Evolutionary conservation across 2,888 invertebrate species (phyloP).

Genomic region (Maniola hyperantus): DNA sequence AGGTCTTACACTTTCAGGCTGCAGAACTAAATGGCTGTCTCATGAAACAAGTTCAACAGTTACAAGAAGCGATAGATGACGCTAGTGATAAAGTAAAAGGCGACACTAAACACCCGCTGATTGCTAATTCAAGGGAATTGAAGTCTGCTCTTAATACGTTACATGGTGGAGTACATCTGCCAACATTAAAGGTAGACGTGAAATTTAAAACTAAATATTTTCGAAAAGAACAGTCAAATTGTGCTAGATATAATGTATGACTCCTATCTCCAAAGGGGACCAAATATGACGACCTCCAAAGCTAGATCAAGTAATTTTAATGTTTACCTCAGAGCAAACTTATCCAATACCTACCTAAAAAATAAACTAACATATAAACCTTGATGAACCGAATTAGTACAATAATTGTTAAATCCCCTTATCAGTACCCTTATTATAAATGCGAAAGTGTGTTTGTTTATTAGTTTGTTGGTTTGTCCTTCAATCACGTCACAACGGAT

Average conservation of each 20-base stretch:
- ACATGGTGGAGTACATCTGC: conserved; percentile 26
- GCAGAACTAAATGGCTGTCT: conserved; percentile 39
- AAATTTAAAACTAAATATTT: not conserved
- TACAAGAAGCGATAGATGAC: conserved; percentile 41
- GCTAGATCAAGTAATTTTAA: too few species aligned
- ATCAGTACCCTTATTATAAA: too few species aligned
- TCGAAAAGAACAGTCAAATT: not conserved
- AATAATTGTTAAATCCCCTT: too few species aligned
- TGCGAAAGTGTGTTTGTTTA: too few species aligned
- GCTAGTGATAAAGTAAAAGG: conserved; percentile 38
- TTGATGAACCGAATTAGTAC: too few species aligned
- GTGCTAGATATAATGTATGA: not conserved
- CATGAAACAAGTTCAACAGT: conserved; percentile 38
- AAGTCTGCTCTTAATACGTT: conserved; percentile 30
- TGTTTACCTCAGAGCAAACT: too few species aligned
- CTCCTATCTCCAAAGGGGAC: too few species aligned
- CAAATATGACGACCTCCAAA: too few species aligned
- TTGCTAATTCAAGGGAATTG: conserved; percentile 27
- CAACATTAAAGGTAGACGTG: conserved; percentile 22
- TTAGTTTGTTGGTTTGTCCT: too few species aligned
- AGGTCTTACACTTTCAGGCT: conserved; percentile 31
- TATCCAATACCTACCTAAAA: too few species aligned
- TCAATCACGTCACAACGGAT: too few species aligned
- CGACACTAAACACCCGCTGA: conserved; percentile 31
- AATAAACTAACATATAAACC: too few species aligned